Conservation (phyloP, 2,797 vertebrate species). For the Danio jaintianensis region DNA sequence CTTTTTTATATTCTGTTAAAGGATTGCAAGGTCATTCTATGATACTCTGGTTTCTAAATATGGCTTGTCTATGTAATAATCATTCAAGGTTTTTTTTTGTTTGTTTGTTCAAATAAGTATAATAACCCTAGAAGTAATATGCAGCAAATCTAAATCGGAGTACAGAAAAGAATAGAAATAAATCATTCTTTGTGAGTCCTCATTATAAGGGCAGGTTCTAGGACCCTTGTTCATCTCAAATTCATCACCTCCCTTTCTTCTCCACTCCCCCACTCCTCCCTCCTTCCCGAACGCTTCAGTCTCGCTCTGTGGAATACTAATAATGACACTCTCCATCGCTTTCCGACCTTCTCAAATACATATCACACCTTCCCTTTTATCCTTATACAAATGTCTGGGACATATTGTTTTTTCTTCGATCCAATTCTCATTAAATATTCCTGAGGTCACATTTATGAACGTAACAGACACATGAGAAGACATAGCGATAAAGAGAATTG, state of each 20-base stretch:
- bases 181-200: neutral
- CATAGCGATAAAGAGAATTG: neutral
- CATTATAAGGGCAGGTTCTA: neutral
- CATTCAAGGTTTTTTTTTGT: neutral
- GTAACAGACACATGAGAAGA: neutral
- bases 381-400: neutral
- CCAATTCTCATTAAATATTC: constrained; percentile 22
- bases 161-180: neutral
- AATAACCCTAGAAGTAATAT: neutral
- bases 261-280: neutral
- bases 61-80: neutral
- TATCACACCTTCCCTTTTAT: neutral
- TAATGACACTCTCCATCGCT: constrained; percentile 11
- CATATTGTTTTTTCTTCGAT: constrained; percentile 11
- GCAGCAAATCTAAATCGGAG: neutral
- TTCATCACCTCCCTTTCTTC: neutral
- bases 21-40: neutral
- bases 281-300: neutral
- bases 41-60: neutral
- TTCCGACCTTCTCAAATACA: constrained; percentile 45
- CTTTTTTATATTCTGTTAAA: too few relatives aligned
- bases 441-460: constrained; percentile 23
- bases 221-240: constrained; percentile 13
- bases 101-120: neutral
- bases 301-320: constrained; percentile 28